Evolutionary conservation across 2,113 vertebrate species (phyloP), one percentile per base, ranked within the genome.

Genomic region (Noctilio leporinus): DNA sequence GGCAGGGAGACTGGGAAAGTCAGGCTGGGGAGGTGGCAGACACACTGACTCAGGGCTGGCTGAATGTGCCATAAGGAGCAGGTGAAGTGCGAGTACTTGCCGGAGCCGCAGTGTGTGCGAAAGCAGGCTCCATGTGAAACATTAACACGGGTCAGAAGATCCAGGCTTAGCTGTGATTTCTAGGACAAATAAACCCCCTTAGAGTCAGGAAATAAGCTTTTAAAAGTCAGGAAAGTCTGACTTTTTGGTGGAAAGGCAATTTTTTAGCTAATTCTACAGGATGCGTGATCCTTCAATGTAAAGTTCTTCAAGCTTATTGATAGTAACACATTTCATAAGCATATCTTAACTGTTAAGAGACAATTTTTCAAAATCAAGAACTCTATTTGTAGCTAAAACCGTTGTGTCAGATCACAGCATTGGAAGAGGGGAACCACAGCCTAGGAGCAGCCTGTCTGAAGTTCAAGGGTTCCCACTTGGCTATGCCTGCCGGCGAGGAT

Each of bases 401-500:
- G 11, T 19, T 86, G 38, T 20, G 53, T 62, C 33, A 77, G 77
- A 81, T 53, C 53, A 49, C 20, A 62, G 9, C 43, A 19, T 5
- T 0, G 4, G 28, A 16, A 83, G 43, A 0, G 33, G 43, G 2
- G 8, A 88, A 82, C 49, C 6, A 45, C 64, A 73, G 55, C 69
- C 38, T 76, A 28, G 75, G 75, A 91, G 67, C 1, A 11, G 47
- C 38, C 45, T 73, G n/a, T 53, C 40, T 84, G 47, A 78, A 96
- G 69, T 89, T 93, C 86, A 91, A 28, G 6, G 86, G 72, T 64
- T 92, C 77, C n/a, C n/a, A n/a, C n/a, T n/a, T n/a, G n/a, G n/a
- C n/a, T n/a, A n/a, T n/a, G n/a, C n/a, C n/a, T n/a, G n/a, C n/a
- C n/a, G n/a, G n/a, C n/a, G n/a, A n/a, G n/a, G n/a, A n/a, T n/a